Evolutionary conservation across 2,797 vertebrate genomes (phyloP).

Genomic region (Brachyalestes nurse): DNA sequence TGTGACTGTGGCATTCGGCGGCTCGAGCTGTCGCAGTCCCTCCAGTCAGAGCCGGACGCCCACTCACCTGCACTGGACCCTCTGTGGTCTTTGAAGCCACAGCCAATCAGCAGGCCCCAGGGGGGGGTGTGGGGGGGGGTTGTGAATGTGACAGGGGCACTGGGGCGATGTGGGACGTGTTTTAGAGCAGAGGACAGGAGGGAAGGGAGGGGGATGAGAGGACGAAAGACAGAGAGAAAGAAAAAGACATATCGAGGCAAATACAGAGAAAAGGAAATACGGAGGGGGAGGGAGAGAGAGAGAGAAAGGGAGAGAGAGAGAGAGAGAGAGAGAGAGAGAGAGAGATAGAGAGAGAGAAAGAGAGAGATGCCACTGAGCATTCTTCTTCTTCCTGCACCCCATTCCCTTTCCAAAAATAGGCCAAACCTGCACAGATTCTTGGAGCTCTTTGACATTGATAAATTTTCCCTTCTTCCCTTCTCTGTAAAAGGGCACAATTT

Average conservation of each 20-base stretch:
- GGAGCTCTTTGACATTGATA: conserved; percentile 62
- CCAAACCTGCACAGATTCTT: conserved; percentile 52
- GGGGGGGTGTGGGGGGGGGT: conserved; percentile 12
- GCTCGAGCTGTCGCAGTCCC: conserved; percentile 51
- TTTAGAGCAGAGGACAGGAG: conserved; percentile 53
- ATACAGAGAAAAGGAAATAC: background rate
- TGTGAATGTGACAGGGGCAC: conserved; percentile 54
- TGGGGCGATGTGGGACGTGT: conserved; percentile 54
- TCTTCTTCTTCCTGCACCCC: conserved; percentile 49
- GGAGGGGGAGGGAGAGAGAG: background rate
- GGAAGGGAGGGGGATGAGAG: background rate
- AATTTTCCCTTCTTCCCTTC: conserved; percentile 46
- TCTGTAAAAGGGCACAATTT: conserved; percentile 54
- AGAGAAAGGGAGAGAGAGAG: conserved; percentile 34
- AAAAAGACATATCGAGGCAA: background rate
- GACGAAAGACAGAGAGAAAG: conserved; percentile 14
- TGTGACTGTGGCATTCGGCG: conserved; percentile 39
- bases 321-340: conserved; percentile 21
- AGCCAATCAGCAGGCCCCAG: conserved; percentile 57
- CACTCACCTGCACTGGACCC: conserved; percentile 59
- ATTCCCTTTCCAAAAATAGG: conserved; percentile 55
- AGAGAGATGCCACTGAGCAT: conserved; percentile 49
- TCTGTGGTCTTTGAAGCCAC: conserved; percentile 51
- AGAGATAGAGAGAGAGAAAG: conserved; percentile 39
- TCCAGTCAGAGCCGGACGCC: conserved; percentile 56